A percentile compares a stretch with the other conserved stretches of the same genome.
phyloP scores from a whole-genome alignment of 2,797 vertebrate species.

The Toxotes lorentzi region DNA sequence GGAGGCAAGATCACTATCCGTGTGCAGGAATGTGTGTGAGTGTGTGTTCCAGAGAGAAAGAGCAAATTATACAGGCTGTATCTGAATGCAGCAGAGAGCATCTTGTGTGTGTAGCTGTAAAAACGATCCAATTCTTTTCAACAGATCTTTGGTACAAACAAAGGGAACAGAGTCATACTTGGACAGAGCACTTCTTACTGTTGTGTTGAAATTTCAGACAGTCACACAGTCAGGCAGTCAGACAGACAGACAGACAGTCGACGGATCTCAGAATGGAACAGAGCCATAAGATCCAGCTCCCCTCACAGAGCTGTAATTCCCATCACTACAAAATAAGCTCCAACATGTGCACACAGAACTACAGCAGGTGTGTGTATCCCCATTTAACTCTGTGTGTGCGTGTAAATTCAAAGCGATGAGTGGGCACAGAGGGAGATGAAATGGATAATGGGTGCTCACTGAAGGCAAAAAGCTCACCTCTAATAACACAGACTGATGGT shows the following conservation, averaged over 20 bases:
- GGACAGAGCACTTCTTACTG: no score
- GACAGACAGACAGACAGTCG: no score
- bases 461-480: conserved; percentile 56
- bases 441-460: conserved; percentile 49
- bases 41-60: not conserved
- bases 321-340: not conserved
- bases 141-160: no score
- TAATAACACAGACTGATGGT: conserved; percentile 53
- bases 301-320: no score
- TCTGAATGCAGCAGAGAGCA: not conserved
- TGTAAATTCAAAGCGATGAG: conserved; percentile 38
- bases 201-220: no score
- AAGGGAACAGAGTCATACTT: no score
- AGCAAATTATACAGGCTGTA: not conserved
- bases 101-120: not conserved
- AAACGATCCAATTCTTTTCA: no score
- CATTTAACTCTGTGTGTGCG: not conserved
- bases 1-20: not conserved
- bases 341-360: not conserved
- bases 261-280: no score
- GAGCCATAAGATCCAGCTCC: no score
- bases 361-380: not conserved
- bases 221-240: no score
- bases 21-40: conserved; percentile 12
- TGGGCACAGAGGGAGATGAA: conserved; percentile 35